Conservation (phyloP, 2,888 invertebrate genomes). For the Rotaria macrura region DNA sequence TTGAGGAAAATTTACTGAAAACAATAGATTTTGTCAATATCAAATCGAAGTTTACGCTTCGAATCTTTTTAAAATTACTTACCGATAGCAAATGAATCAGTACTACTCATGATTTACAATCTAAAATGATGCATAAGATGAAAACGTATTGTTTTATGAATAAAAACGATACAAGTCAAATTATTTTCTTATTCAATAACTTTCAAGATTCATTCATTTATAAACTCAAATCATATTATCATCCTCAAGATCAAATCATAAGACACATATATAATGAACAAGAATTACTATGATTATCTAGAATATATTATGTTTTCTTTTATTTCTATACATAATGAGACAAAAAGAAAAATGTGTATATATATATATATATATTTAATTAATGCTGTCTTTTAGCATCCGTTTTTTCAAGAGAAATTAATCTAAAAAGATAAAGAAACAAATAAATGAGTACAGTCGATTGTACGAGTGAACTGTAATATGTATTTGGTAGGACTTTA, state of each 20-base stretch:
- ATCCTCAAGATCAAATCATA: too few relatives aligned
- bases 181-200: too few relatives aligned
- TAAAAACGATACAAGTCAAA: too few relatives aligned
- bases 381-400: constrained; percentile 57
- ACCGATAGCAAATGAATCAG: not conserved
- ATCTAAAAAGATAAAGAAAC: constrained; percentile 39
- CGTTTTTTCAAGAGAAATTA: constrained; percentile 80
- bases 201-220: too few relatives aligned
- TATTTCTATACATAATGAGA: not conserved
- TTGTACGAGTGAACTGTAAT: too few relatives aligned
- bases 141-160: too few relatives aligned
- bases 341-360: not conserved
- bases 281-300: not conserved
- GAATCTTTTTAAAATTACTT: not conserved
- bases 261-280: too few relatives aligned
- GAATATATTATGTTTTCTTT: not conserved
- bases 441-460: too few relatives aligned
- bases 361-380: not conserved
- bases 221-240: too few relatives aligned
- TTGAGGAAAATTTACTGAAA: not conserved
- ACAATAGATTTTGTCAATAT: not conserved
- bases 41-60: too few relatives aligned
- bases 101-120: not conserved
- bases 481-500: too few relatives aligned
- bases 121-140: not conserved